Evolutionary conservation across 2,888 invertebrate species (phyloP).

Genomic region (Brachylomia viminalis): DNA sequence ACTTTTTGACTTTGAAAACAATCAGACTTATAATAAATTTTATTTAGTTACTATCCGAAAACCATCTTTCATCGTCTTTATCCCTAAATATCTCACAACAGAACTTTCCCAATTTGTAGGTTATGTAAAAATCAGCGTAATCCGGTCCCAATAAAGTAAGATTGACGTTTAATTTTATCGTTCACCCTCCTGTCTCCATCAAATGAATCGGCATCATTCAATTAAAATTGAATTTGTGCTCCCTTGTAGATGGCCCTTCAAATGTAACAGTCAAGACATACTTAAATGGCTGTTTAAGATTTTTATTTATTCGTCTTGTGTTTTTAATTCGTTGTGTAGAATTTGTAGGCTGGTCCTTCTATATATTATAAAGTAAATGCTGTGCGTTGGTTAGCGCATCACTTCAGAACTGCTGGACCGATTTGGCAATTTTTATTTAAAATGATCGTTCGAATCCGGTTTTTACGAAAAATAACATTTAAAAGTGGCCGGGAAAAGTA

Average conservation of each 20-base stretch:
- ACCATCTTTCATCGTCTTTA: not conserved
- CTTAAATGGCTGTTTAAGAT: constrained; percentile 56
- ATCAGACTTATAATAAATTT: not conserved
- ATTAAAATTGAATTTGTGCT: constrained; percentile 86
- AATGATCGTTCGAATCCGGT: too few relatives aligned
- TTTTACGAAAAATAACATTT: too few relatives aligned
- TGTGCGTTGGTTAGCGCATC: too few relatives aligned
- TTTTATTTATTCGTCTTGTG: constrained; percentile 33
- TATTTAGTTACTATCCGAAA: not conserved
- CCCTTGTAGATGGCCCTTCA: constrained; percentile 74
- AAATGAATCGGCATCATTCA: constrained; percentile 82
- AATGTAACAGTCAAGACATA: constrained; percentile 64
- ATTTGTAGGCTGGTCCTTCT: not conserved
- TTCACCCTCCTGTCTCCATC: constrained; percentile 78
- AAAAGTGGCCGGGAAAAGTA: too few relatives aligned
- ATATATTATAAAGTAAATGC: too few relatives aligned
- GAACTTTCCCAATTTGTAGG: constrained; percentile 28
- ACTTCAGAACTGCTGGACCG: too few relatives aligned
- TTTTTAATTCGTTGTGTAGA: not conserved
- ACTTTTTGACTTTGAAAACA: not conserved
- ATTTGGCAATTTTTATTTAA: too few relatives aligned
- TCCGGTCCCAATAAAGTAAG: constrained; percentile 64
- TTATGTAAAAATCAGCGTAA: constrained; percentile 62
- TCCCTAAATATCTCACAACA: not conserved
- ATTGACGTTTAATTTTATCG: constrained; percentile 77